Percentiles rank a stretch among this genome's conserved stretches.
Conservation (phyloP, 2,113 vertebrate genomes). For the Takifugu bimaculatus region DNA sequence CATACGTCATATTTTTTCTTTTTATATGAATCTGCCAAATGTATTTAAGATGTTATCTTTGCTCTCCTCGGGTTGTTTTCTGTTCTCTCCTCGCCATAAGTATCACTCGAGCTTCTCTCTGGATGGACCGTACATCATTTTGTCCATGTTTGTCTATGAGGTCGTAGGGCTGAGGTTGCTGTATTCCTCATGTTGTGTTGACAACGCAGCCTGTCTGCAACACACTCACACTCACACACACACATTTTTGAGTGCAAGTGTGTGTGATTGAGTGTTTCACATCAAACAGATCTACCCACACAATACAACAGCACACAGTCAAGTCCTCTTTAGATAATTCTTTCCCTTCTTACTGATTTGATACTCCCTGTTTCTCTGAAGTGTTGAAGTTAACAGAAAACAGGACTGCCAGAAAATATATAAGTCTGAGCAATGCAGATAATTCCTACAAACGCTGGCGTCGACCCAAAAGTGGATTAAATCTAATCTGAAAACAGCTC, state of each 20-base stretch:
- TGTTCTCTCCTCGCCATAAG: slow-evolving; percentile 18
- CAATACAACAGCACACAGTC: background rate
- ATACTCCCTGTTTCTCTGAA: background rate
- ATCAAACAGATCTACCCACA: background rate
- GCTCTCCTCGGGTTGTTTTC: slow-evolving; percentile 11
- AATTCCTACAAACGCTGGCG: background rate
- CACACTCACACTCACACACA: background rate
- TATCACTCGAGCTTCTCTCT: slow-evolving; percentile 19
- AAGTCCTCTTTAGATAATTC: background rate
- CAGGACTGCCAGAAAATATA: slow-evolving; percentile 1
- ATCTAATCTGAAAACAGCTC: slow-evolving; percentile 5
- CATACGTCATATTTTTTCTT: slow-evolving; percentile 5
- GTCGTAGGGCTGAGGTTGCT: slow-evolving; percentile 19
- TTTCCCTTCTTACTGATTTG: background rate
- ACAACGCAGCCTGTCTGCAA: background rate
- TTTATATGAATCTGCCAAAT: slow-evolving; percentile 13
- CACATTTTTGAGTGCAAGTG: background rate
- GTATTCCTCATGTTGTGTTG: slow-evolving; percentile 9
- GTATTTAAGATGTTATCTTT: slow-evolving; percentile 17
- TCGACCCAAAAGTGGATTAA: background rate
- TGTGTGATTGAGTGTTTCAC: background rate
- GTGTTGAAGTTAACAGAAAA: background rate
- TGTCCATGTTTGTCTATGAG: slow-evolving; percentile 42
- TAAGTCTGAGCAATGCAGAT: background rate
- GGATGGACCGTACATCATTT: slow-evolving; percentile 33